Base-by-base conservation (phyloP, 2,113 vertebrate species). In the Cryptoleucopteryx plumbea region DNA sequence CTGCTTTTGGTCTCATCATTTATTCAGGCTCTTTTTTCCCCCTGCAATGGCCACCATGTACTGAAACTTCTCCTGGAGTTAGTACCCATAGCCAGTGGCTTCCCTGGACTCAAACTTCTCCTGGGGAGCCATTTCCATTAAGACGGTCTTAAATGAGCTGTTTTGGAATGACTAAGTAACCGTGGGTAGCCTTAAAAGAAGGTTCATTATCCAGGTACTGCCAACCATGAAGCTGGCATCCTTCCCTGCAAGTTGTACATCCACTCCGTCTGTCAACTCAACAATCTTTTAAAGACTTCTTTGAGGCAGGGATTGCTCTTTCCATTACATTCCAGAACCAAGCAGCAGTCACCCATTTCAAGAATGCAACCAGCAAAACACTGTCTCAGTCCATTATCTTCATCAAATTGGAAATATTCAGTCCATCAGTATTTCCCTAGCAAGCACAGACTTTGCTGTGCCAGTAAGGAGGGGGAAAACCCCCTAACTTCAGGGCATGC, bases 201-300 rank as follows among this genome's bases (percentile, higher is more conserved):
- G 67, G 70, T 67, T 91, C 61, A 86, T 96, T 94, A 93, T 88
- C 83, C 93, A 92, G 86, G 61, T 82, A 95, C 88, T 82, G 83
- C 88, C 96, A 96, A 80, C 89, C 70, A 95, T 68, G 93, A 93
- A 94, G 82, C 81, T 96, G 94, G 92, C 96, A 90, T 91, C 78
- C 74, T 92, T 96, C 96, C 94, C 85, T 93, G 62, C 42, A 86
- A 87, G 74, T 93, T 86, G 89, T 59, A 82, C 61, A 91, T 89
- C 93, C 73, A 92, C 91, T 89, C 77, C 77, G 61, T 83, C 90
- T 89, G 88, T 93, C 80, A 95, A 90, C 62, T 96, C 62, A 90
- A 90, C 55, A 61, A n/a, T 65, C 77, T 94, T 95, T 89, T 72
- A 87, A 94, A 87, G 48, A 82, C 66, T 74, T 89, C 47, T 92